Evolutionary conservation across 2,797 vertebrate genomes (phyloP), one percentile per base, ranked within the genome.

Genomic region (Acanthornis magna): DNA sequence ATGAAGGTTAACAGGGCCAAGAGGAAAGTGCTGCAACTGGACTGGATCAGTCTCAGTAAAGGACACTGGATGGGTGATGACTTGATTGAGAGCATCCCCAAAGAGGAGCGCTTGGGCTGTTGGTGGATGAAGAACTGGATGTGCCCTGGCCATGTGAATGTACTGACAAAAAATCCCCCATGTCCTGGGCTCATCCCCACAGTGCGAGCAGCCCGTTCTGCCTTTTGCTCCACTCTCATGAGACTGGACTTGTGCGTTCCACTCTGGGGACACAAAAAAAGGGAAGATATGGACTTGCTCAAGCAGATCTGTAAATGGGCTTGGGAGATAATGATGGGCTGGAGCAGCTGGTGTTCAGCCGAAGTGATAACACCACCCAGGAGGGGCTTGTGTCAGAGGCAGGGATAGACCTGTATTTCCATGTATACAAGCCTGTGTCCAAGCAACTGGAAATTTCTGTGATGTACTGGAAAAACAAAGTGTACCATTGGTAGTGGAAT

Each of bases 1-100:
- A 0, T 11, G 63, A 68, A 40, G 12, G 23, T 5, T 11, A 68
- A 1, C 7, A 5, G 6, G 6, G 12, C 18, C 34, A 58, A 48
- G 34, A 27, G 18, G 4, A 58, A 18, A 4, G 16, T n/a, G 11
- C 34, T 79, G 7, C 15, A 21, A 2, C 4, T 6, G 9, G 3
- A n/a, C 22, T 13, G 9, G 53, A 40, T 30, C 18, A n/a, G 40
- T 57, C 25, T 42, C 30, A 58, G 8, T 29, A n/a, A 23, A 19
- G 19, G 30, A 10, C 23, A 17, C 5, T 22, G 42, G 5, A n/a
- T 17, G 10, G 11, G 6, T 4, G 16, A 21, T 18, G 25, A 38
- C 23, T 27, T 27, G 34, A 47, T 14, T 47, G 9, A 18, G 9
- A 67, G 10, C 7, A n/a, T 29, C 2, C 12, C 15, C 7, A 3